phyloP scores from a whole-genome alignment of 2,113 vertebrate genomes.

The Thamnophis sirtalis region DNA sequence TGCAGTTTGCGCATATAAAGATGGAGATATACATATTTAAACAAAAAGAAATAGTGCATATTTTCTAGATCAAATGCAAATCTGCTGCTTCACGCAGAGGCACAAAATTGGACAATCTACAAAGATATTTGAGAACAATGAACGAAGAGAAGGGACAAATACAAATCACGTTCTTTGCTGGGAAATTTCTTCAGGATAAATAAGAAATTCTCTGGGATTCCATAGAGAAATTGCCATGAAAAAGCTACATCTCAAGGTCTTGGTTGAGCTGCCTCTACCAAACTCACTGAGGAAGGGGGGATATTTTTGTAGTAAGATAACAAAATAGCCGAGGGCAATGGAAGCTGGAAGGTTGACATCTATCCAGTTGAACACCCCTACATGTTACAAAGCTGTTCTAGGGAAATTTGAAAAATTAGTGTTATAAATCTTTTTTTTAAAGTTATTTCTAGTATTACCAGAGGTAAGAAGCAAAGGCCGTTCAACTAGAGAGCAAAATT shows the following conservation, averaged over 20 bases:
- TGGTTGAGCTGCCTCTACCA: background rate
- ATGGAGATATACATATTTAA: no score
- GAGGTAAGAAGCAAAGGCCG: background rate
- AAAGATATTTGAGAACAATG: no score
- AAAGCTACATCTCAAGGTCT: background rate
- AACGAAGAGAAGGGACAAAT: no score
- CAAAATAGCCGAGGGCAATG: background rate
- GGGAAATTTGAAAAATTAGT: background rate
- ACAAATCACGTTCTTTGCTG: no score
- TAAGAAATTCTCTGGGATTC: no score
- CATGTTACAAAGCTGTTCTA: background rate
- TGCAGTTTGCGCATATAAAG: no score
- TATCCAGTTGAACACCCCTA: background rate
- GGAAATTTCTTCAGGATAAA: no score
- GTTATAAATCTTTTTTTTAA: background rate
- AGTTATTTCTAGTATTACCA: background rate
- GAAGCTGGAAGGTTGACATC: background rate
- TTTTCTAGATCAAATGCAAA: no score
- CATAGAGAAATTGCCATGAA: no score
- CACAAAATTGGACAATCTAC: no score
- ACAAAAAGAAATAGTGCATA: no score
- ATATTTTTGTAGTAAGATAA: background rate
- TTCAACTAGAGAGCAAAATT: background rate
- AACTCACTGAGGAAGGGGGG: background rate
- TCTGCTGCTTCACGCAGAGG: no score